Percentiles rank a stretch among this genome's conserved stretches.
Evolutionary conservation across 2,113 vertebrate species (phyloP).

Genomic region (Tyto alba): DNA sequence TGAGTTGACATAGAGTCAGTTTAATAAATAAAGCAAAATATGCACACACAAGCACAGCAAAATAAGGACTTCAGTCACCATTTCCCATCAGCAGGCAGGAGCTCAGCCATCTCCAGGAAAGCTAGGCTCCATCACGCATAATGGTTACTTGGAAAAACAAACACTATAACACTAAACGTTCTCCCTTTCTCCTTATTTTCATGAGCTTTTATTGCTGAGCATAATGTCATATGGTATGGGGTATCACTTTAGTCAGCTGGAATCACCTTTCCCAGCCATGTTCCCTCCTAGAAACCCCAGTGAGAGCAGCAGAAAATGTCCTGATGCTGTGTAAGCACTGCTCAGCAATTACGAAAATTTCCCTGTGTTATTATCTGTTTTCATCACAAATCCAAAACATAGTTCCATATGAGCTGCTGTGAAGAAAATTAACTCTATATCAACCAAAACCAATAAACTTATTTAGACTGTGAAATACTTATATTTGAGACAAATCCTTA

Average conservation of each 20-base stretch:
- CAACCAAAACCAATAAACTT: neutral
- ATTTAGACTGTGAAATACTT: neutral
- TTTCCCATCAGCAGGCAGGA: neutral
- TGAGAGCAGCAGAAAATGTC: neutral
- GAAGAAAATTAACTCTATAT: neutral
- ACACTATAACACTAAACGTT: rapidly evolving
- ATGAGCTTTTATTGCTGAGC: neutral
- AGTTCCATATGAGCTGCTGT: neutral
- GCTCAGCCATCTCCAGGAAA: neutral
- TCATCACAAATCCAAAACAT: neutral
- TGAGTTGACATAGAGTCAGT: neutral
- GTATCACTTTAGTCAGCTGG: neutral
- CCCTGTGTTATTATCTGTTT: neutral
- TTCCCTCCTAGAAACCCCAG: neutral
- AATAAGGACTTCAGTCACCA: neutral
- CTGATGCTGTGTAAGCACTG: neutral
- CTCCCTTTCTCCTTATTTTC: neutral
- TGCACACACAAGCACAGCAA: neutral
- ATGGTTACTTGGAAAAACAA: neutral
- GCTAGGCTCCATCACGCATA: neutral
- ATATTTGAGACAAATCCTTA: neutral
- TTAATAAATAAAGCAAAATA: neutral
- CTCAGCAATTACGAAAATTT: neutral
- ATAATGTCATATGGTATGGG: neutral
- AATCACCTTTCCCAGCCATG: rapidly evolving